These are phyloP conservation scores for Tachycineta bicolor DNA, from an alignment of 2,113 vertebrate species.

Conservation along the genomic window DNA sequence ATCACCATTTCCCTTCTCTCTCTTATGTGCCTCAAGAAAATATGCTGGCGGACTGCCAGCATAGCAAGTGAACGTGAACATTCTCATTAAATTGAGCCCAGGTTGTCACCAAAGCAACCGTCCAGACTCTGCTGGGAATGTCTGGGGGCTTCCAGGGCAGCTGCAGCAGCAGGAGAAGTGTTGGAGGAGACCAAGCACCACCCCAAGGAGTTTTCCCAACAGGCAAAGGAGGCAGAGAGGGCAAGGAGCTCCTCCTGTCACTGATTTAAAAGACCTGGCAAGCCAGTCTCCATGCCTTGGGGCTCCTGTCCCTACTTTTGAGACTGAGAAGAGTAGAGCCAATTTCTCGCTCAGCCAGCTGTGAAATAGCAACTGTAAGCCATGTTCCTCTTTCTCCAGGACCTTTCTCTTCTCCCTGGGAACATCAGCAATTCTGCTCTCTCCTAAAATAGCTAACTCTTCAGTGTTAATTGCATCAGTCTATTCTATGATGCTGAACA, in stretches of 20 bases:
- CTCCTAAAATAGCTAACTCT: background rate
- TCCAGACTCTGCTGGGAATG: slow-evolving; percentile 52
- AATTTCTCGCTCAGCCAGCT: background rate
- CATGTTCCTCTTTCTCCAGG: background rate
- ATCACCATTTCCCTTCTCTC: slow-evolving; percentile 52
- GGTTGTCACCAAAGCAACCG: slow-evolving; percentile 45
- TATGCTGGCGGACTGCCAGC: background rate
- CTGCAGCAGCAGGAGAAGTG: background rate
- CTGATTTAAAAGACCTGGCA: background rate
- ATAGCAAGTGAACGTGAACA: slow-evolving; percentile 50
- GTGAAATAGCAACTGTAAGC: background rate
- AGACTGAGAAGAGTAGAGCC: background rate
- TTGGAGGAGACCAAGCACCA: background rate
- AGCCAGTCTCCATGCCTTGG: background rate
- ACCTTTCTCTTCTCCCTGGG: background rate
- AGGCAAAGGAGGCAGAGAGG: background rate
- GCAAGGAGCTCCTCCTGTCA: background rate
- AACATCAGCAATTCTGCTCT: background rate
- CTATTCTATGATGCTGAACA: background rate
- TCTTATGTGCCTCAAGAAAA: slow-evolving; percentile 56
- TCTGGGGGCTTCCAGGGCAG: slow-evolving; percentile 34
- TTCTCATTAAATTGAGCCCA: slow-evolving; percentile 54
- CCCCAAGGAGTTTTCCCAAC: background rate
- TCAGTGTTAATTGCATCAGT: background rate
- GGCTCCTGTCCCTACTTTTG: background rate